Evolutionary conservation across 2,113 vertebrate genomes (phyloP).

Genomic region (Ellobius talpinus): DNA sequence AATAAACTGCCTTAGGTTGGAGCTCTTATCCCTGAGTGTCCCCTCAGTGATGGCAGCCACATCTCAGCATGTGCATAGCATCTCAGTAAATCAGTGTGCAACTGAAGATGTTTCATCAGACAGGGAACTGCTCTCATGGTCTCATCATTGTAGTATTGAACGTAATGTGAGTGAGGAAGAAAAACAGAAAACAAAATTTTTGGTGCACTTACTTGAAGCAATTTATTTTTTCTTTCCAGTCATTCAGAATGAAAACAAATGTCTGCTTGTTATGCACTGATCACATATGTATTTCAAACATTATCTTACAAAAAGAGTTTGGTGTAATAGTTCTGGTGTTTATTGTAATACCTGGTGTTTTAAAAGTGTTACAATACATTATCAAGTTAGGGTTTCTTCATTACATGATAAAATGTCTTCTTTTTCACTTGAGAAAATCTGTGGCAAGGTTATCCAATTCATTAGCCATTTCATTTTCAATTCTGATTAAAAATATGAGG

Average conservation of each 20-base stretch:
- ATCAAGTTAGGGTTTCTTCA: background rate
- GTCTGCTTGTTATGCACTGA: background rate
- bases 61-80: background rate
- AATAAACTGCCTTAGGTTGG: background rate
- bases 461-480: constrained; percentile 31
- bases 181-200: background rate
- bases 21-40: background rate
- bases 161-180: rapidly evolving
- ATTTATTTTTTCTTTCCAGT: background rate
- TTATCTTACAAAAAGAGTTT: background rate
- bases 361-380: background rate
- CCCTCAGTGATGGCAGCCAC: background rate
- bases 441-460: background rate
- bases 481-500: background rate
- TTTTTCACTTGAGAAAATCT: constrained; percentile 14
- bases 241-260: background rate
- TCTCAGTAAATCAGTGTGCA: background rate
- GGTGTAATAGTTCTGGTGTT: background rate
- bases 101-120: background rate
- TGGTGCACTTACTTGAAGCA: background rate
- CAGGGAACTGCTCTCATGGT: background rate
- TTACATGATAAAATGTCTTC: background rate
- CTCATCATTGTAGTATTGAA: background rate
- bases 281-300: background rate
- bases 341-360: background rate